phyloP scores from a whole-genome alignment of 2,797 vertebrate species.

The Epinephelus coioides region DNA sequence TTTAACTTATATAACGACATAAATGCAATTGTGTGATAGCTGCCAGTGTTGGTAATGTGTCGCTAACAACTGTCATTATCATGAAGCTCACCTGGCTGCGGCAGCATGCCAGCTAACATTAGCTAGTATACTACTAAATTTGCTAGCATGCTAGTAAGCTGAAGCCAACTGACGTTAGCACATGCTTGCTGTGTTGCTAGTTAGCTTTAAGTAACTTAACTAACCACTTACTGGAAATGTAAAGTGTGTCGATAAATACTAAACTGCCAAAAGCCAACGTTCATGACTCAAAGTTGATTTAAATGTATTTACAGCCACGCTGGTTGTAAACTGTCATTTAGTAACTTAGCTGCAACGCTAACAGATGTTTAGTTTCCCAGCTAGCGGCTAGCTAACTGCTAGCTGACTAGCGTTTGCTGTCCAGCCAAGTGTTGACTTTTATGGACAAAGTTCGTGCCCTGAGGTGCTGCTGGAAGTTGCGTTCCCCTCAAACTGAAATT shows the following conservation, averaged over 20 bases:
- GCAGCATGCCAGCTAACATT: constrained; percentile 61
- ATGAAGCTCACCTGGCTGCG: constrained; percentile 3
- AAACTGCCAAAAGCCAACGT: background rate
- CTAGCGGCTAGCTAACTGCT: constrained; percentile 38
- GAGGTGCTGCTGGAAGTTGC: background rate
- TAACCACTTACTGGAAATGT: background rate
- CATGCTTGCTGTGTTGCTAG: constrained; percentile 42
- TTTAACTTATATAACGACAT: background rate
- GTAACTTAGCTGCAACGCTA: constrained; percentile 22
- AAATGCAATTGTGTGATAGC: background rate
- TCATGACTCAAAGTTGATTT: rapidly evolving
- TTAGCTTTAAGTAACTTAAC: constrained; percentile 1
- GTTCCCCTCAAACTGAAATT: background rate
- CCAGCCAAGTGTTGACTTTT: background rate
- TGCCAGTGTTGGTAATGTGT: constrained; percentile 6
- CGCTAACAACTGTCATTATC: constrained; percentile 38
- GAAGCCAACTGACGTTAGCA: constrained; percentile 49
- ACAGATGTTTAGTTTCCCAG: constrained; percentile 78
- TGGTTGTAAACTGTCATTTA: background rate
- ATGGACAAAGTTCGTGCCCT: constrained; percentile 21
- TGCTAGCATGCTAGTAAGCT: constrained; percentile 62
- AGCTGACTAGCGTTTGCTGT: constrained; percentile 18
- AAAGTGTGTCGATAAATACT: background rate
- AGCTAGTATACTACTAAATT: constrained; percentile 26
- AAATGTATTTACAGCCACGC: rapidly evolving